Evolutionary conservation across 2,797 vertebrate genomes (phyloP), one percentile per base, ranked within the genome.

Genomic region (Chrysocyon brachyurus): DNA sequence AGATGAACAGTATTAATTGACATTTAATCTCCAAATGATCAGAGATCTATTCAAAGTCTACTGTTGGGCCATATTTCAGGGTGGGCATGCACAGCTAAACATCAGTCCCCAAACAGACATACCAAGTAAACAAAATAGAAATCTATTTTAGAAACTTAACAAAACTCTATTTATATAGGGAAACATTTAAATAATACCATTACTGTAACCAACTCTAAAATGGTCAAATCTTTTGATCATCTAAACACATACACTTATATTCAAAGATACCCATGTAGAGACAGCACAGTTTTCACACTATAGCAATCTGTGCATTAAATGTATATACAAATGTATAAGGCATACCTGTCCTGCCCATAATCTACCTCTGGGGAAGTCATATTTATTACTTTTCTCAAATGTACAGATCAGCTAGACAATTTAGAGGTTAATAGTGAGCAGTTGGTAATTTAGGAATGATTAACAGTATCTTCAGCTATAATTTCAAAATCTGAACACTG

Each of bases 381-480:
- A 75, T 61, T 94, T 92, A 91, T 70, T 91, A 72, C 96, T 95
- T 82, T 94, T 82, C 59, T 92, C 90, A 96, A 94, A 72, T 63
- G 57, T 61, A 82, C 97, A 97, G 81, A 92, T 95, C 66, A 98
- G 0, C 14, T 2, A 92, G 66, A 59, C 0, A 21, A 94, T 95
- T 97, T 83, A 78, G 54, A 97, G 72, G 49, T 96, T 93, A 95
- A 36, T 12, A 91, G 9, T 73, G 59, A 97, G 93, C 40, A 84
- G n/a, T 2, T 9, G 21, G 68, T 90, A 97, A 93, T 98, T 97
- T 88, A 59, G 90, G 78, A 97, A 88, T 95, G 92, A 97, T 96
- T 95, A 97, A 93, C 49, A 79, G 12, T 57, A 83, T 26, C 90
- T 98, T 97, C 68, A 90, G 31, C 72, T 92, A 2, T 87, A 86